phyloP scores from a whole-genome alignment of 2,113 vertebrate species.

The Diglossa brunneiventris region DNA sequence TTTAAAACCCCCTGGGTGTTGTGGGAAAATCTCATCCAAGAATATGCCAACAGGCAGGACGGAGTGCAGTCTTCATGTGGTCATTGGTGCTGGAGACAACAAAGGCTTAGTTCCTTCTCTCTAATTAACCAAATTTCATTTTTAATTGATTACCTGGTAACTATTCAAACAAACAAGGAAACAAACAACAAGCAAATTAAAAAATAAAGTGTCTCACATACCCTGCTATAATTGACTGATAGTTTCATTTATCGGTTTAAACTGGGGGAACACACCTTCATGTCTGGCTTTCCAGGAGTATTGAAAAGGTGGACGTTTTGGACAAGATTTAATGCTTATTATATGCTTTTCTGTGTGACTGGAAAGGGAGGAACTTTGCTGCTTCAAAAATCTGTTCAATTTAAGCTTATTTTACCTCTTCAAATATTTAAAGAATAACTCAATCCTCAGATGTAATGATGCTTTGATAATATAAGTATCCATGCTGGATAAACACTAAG shows the following conservation, averaged over 20 bases:
- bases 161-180: neutral
- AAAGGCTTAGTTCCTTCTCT: neutral
- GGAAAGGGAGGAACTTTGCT: neutral
- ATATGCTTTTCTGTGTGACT: neutral
- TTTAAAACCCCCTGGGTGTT: neutral
- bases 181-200: neutral
- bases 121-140: neutral
- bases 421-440: neutral
- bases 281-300: neutral
- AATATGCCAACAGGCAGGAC: neutral
- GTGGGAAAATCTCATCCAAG: neutral
- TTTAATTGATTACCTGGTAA: neutral
- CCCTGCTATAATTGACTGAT: neutral
- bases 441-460: neutral
- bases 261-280: neutral
- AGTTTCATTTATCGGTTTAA: neutral
- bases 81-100: neutral
- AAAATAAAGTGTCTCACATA: neutral
- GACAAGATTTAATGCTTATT: neutral
- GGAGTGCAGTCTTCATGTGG: neutral
- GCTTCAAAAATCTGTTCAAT: neutral
- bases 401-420: neutral
- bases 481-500: neutral
- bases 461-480: neutral
- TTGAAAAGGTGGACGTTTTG: neutral